phyloP scores from a whole-genome alignment of 2,888 invertebrate genomes.

The Metacarcinus magister region DNA sequence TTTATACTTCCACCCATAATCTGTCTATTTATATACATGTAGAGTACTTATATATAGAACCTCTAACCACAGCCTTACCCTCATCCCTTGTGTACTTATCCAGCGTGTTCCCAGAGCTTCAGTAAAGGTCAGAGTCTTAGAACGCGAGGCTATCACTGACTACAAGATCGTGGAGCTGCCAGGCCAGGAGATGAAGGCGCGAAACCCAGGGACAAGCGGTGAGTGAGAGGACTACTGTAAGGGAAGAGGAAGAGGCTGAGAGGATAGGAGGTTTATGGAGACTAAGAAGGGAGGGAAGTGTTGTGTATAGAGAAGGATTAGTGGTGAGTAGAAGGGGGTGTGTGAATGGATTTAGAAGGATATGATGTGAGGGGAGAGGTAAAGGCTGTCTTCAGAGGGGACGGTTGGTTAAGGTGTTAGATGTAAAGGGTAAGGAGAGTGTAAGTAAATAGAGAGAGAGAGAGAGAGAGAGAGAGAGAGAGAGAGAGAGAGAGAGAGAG shows the following conservation, averaged over 20 bases:
- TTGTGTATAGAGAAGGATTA: not conserved
- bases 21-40: no score
- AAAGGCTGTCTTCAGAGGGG: not conserved
- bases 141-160: constrained; percentile 59
- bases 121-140: constrained; percentile 55
- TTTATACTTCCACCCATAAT: no score
- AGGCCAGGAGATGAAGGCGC: constrained; percentile 63
- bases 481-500: no score
- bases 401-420: not conserved
- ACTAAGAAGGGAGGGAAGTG: no score
- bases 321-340: not conserved
- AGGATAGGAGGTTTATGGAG: not conserved
- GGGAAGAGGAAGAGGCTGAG: not conserved
- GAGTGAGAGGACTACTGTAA: not conserved
- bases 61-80: not conserved
- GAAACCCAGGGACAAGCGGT: constrained; percentile 63
- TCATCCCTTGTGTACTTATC: not conserved
- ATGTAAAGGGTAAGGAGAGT: not conserved
- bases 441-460: not conserved
- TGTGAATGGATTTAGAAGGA: not conserved
- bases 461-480: not conserved
- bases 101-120: constrained; percentile 40
- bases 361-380: not conserved
- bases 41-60: not conserved
- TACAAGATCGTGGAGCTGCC: constrained; percentile 64